phyloP scores from a whole-genome alignment of 1,140 invertebrate species.

The Caerostris darwini region DNA sequence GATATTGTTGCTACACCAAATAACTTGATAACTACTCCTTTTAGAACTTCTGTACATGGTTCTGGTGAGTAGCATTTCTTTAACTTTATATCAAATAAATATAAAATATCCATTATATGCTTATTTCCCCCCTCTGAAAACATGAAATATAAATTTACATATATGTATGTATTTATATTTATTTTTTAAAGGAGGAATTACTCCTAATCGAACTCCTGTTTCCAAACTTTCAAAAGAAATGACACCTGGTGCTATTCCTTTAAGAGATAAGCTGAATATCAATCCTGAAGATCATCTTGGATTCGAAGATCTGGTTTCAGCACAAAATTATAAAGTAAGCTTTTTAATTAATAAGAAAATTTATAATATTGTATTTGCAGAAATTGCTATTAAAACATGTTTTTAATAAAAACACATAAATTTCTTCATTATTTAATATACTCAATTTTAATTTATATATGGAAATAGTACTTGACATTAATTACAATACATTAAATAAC shows the following conservation, averaged over 20 bases:
- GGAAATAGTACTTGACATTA: too few species aligned
- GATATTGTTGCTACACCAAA: slow-evolving; percentile 94
- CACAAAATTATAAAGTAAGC: slow-evolving; percentile 80
- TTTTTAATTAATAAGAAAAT: background rate
- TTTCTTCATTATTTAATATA: background rate
- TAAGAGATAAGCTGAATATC: slow-evolving; percentile 97
- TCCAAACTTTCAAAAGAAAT: slow-evolving; percentile 78
- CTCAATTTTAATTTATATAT: background rate
- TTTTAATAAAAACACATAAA: background rate
- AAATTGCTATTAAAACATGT: background rate
- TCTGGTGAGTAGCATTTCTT: slow-evolving; percentile 47
- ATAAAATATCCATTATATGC: too few species aligned
- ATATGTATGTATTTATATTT: background rate
- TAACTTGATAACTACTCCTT: slow-evolving; percentile 96
- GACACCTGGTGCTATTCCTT: slow-evolving; percentile 83
- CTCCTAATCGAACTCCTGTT: slow-evolving; percentile 79
- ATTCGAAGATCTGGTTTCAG: slow-evolving; percentile 80
- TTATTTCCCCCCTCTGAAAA: too few species aligned
- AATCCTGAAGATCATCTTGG: slow-evolving; percentile 91
- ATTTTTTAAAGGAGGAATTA: slow-evolving; percentile 62
- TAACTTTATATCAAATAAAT: too few species aligned
- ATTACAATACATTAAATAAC: too few species aligned
- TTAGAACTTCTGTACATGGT: slow-evolving; percentile 85
- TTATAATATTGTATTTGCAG: background rate
- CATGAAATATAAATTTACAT: too few species aligned